Evolutionary conservation across 2,113 vertebrate species (phyloP).

Genomic region (Eclectus roratus): DNA sequence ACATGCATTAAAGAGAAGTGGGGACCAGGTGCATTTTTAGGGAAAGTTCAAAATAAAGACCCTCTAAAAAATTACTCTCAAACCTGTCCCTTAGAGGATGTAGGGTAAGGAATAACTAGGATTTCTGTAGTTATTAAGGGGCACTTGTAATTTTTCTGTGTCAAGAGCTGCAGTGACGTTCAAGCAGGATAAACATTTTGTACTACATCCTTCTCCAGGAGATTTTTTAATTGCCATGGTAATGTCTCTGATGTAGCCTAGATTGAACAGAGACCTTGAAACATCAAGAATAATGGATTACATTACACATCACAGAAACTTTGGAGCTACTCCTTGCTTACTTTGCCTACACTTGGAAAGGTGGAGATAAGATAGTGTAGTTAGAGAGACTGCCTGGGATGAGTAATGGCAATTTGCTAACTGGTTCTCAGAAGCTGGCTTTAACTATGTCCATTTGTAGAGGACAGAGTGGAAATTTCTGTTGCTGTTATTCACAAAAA

Average conservation of each 20-base stretch:
- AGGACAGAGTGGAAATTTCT: neutral
- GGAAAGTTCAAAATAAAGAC: neutral
- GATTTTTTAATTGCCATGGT: neutral
- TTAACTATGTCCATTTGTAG: neutral
- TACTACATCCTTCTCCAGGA: neutral
- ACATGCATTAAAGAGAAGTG: neutral
- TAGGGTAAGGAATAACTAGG: neutral
- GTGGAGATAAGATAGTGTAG: neutral
- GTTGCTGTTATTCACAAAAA: neutral
- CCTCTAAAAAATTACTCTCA: neutral
- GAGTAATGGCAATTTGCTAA: neutral
- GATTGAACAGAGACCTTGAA: neutral
- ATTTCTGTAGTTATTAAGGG: neutral
- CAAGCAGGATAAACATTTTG: neutral
- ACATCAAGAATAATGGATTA: neutral
- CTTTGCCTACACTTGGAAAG: neutral
- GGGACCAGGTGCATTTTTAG: neutral
- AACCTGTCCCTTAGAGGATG: neutral
- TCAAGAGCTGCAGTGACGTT: neutral
- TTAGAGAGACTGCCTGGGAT: neutral
- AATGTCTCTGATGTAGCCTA: neutral
- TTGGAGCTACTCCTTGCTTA: neutral
- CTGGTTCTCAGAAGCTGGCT: neutral
- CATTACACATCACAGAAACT: neutral
- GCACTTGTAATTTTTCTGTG: neutral